phyloP scores from a whole-genome alignment of 2,113 vertebrate species.

The Sinocyclocheilus maitianheensis region DNA sequence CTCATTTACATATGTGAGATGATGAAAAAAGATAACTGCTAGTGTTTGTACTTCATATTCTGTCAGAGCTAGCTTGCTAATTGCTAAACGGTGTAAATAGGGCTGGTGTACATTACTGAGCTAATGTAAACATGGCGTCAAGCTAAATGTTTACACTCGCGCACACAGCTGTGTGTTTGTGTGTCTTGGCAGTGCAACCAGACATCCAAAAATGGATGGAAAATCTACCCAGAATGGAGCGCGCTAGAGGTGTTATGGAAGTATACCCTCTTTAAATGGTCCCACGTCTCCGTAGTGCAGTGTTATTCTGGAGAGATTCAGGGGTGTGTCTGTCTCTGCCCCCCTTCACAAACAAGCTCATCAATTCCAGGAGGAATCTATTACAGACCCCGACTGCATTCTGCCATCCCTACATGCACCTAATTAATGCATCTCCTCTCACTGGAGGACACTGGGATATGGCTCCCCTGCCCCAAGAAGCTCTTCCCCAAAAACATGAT shows the following conservation, averaged over 20 bases:
- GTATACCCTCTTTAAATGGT: conserved; percentile 43
- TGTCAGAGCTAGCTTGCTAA: conserved; percentile 70
- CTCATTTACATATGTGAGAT: conserved; percentile 81
- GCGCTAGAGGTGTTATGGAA: conserved; percentile 2
- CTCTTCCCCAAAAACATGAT: conserved; percentile 64
- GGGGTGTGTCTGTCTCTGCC: conserved; percentile 30
- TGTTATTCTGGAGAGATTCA: conserved; percentile 44
- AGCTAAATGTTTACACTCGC: conserved; percentile 60
- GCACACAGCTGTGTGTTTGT: conserved; percentile 25
- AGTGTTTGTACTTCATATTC: conserved; percentile 77
- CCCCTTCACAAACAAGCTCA: conserved; percentile 54
- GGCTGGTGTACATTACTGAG: conserved; percentile 65
- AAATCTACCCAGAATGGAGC: not conserved
- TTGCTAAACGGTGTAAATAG: conserved; percentile 76
- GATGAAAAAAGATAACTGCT: conserved; percentile 78
- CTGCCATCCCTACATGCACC: conserved; percentile 71
- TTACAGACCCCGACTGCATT: conserved; percentile 66
- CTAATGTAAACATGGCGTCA: conserved; percentile 63
- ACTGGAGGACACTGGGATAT: conserved; percentile 71
- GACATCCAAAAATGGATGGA: not conserved
- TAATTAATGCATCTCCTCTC: conserved; percentile 76
- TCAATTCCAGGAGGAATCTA: conserved; percentile 77
- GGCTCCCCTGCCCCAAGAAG: conserved; percentile 50
- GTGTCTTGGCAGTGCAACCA: not conserved
- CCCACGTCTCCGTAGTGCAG: not conserved